Evolutionary conservation across 1,140 invertebrate species (phyloP).

Genomic region (Drosophila tani): DNA sequence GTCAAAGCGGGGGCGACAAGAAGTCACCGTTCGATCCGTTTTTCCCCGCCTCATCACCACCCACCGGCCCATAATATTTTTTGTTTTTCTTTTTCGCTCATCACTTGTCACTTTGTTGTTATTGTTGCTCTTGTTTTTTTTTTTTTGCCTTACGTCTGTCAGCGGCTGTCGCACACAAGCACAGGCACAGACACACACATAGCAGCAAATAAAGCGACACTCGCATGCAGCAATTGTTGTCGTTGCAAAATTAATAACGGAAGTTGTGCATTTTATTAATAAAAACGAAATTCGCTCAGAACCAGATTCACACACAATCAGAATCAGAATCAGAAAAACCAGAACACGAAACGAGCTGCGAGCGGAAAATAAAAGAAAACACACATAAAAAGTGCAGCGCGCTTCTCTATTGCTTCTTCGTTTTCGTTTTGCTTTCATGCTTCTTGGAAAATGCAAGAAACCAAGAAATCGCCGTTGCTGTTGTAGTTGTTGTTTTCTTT

Average conservation of each 20-base stretch:
- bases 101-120: conserved; percentile 46
- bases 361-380: conserved; percentile 24
- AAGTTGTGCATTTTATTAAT: conserved; percentile 85
- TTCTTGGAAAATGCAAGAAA: conserved; percentile 42
- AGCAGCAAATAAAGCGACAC: conserved; percentile 5
- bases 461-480: background rate
- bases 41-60: conserved; percentile 18
- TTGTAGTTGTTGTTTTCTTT: conserved; percentile 5
- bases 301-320: conserved; percentile 43
- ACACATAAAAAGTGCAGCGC: conserved; percentile 40
- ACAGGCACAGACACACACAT: background rate
- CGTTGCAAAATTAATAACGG: conserved; percentile 84
- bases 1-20: conserved; percentile 28
- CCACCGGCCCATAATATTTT: conserved; percentile 3
- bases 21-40: conserved; percentile 37
- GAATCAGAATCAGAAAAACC: conserved; percentile 60
- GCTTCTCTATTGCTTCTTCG: conserved; percentile 14
- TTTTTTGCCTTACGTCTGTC: conserved; percentile 37
- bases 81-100: conserved; percentile 23
- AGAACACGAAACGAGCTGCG: conserved; percentile 38
- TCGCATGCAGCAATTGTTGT: conserved; percentile 64
- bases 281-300: conserved; percentile 73
- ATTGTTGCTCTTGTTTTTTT: conserved; percentile 12
- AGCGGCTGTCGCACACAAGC: conserved; percentile 33
- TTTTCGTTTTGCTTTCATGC: conserved; percentile 31